phyloP scores from a whole-genome alignment of 2,888 invertebrate genomes.

The Fabriciana adippe region DNA sequence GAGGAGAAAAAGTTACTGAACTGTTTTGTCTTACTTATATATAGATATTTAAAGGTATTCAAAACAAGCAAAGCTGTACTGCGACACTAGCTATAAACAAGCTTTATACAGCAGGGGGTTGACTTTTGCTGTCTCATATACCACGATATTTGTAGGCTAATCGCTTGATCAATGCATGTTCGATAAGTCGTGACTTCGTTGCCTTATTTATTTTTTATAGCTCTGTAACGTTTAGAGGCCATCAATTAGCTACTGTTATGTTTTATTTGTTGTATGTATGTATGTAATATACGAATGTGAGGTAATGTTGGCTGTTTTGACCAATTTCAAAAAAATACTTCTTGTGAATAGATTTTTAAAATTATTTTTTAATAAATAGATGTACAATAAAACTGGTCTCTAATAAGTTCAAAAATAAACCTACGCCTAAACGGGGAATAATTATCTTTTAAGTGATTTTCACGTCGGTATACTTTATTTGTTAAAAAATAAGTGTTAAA shows the following conservation, averaged over 20 bases:
- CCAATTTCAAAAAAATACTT: no score
- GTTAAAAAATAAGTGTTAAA: no score
- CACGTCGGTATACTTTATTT: no score
- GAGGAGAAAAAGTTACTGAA: no score
- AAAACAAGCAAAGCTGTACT: not conserved
- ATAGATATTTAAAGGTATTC: not conserved
- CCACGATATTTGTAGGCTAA: constrained; percentile 17
- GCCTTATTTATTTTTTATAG: constrained; percentile 26
- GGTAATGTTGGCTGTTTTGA: no score
- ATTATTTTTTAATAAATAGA: no score
- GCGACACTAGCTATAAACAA: constrained; percentile 1
- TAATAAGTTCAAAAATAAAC: no score
- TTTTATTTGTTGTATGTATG: constrained; percentile 9
- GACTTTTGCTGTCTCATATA: constrained; percentile 18
- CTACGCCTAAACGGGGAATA: no score
- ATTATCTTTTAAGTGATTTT: no score
- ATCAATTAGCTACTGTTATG: constrained; percentile 23
- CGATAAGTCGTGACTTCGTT: constrained; percentile 28
- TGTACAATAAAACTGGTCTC: no score
- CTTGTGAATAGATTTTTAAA: no score
- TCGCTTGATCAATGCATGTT: constrained; percentile 16
- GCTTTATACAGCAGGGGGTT: constrained; percentile 5
- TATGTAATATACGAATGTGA: no score
- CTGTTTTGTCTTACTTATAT: not conserved
- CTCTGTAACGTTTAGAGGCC: constrained; percentile 8